These are phyloP conservation scores for Nannoperca obscura DNA, from an alignment of 2,797 vertebrate species.

Conservation along the genomic window DNA sequence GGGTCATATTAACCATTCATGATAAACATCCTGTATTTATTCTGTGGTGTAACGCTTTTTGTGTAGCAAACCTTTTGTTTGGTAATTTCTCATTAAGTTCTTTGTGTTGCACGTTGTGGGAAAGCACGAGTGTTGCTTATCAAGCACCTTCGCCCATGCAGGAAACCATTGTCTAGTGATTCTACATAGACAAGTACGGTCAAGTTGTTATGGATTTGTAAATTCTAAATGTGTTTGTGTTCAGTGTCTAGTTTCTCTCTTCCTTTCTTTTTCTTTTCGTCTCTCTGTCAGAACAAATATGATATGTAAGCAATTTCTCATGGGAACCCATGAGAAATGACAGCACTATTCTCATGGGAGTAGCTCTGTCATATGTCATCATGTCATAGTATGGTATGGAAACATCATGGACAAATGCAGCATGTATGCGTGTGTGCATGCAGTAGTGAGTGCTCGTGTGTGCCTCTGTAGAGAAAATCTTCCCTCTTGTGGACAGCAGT, in stretches of 20 bases:
- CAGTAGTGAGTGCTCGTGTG: neutral
- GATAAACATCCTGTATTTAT: constrained; percentile 26
- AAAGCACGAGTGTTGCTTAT: neutral
- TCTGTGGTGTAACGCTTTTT: neutral
- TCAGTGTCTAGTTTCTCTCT: constrained; percentile 1
- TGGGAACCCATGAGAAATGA: constrained; percentile 36
- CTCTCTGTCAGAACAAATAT: constrained; percentile 18
- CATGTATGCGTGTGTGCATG: neutral
- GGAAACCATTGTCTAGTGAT: constrained; percentile 5
- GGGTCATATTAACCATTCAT: constrained; percentile 2
- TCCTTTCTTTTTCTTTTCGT: neutral
- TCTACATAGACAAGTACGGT: constrained; percentile 8
- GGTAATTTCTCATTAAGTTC: constrained; percentile 20
- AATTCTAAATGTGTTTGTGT: constrained; percentile 11
- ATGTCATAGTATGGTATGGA: constrained; percentile 34
- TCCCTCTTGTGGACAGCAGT: constrained; percentile 21
- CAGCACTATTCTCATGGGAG: constrained; percentile 25
- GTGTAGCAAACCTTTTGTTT: neutral
- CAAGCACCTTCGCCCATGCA: neutral
- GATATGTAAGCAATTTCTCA: constrained; percentile 31
- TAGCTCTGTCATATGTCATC: constrained; percentile 47
- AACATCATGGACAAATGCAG: constrained; percentile 31
- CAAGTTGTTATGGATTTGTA: constrained; percentile 13
- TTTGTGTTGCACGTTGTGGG: neutral
- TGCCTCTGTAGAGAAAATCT: constrained; percentile 11